Evolutionary conservation across 2,888 invertebrate genomes (phyloP).

Genomic region (Xylota segnis): DNA sequence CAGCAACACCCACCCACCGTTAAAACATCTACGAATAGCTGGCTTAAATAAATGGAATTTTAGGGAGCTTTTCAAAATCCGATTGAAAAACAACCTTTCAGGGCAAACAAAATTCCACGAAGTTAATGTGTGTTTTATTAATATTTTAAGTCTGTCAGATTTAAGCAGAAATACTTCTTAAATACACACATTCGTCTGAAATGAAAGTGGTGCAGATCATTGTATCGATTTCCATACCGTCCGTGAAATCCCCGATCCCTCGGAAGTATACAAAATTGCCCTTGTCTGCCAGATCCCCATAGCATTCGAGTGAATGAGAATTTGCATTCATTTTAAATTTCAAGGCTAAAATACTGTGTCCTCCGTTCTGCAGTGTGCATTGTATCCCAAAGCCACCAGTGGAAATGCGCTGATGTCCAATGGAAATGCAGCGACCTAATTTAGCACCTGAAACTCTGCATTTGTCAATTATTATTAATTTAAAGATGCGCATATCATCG

Average conservation of each 20-base stretch:
- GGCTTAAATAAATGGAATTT: background rate
- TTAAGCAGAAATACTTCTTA: background rate
- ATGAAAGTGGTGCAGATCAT: background rate
- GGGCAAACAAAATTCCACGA: background rate
- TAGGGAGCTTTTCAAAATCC: background rate
- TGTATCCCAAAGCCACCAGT: background rate
- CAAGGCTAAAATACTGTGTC: slow-evolving; percentile 37
- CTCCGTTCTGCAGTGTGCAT: slow-evolving; percentile 31
- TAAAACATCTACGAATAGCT: background rate
- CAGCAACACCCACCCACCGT: background rate
- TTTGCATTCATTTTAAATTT: slow-evolving; percentile 21
- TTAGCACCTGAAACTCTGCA: slow-evolving; percentile 45
- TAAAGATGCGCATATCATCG: slow-evolving; percentile 46
- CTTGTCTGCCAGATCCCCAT: background rate
- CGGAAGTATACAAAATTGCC: slow-evolving; percentile 2
- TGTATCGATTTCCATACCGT: background rate
- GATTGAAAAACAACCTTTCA: background rate
- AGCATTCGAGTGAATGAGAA: background rate
- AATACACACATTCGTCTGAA: background rate
- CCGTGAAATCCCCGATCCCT: background rate
- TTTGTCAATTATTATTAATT: slow-evolving; percentile 67
- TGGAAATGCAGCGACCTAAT: slow-evolving; percentile 52
- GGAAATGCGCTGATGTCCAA: slow-evolving; percentile 12
- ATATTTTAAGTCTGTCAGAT: background rate
- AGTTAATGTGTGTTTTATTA: background rate